A percentile compares a stretch with the other conserved stretches of the same genome.
These are phyloP conservation scores for Lanistes nyassanus DNA, from an alignment of 1,140 invertebrate species.

Conservation along the genomic window DNA sequence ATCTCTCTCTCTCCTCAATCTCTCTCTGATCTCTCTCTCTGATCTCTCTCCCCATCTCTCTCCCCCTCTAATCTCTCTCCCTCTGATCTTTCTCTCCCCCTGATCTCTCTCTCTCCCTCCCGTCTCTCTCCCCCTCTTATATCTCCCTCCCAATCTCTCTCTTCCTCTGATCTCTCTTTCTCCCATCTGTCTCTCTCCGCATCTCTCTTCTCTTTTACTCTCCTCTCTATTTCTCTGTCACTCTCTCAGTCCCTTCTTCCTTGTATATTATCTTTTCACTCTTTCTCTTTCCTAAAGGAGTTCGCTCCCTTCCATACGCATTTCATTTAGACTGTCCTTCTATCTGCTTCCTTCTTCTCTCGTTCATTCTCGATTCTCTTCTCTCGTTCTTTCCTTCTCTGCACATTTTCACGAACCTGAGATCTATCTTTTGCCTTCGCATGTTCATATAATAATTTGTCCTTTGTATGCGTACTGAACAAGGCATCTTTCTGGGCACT, in stretches of 20 bases:
- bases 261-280: not conserved
- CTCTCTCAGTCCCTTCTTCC: conserved; percentile 1
- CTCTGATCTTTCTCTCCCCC: too few relatives aligned
- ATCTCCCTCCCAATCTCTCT: not conserved
- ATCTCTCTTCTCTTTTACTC: not conserved
- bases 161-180: conserved; percentile 3
- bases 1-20: not conserved
- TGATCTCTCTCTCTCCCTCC: not conserved
- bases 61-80: not conserved
- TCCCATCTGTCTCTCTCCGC: not conserved
- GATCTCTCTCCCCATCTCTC: not conserved
- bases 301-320: not conserved
- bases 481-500: too few relatives aligned
- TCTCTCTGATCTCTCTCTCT: too few relatives aligned
- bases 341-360: not conserved
- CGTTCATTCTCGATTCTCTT: not conserved
- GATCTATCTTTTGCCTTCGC: not conserved
- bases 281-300: not conserved
- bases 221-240: not conserved
- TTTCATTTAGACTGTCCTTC: not conserved
- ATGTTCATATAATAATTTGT: not conserved
- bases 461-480: too few relatives aligned
- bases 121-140: not conserved
- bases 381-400: not conserved
- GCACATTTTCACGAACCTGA: not conserved